These are phyloP conservation scores for Poeciliopsis presidionis DNA, from an alignment of 2,797 vertebrate species.

Conservation along the genomic window DNA sequence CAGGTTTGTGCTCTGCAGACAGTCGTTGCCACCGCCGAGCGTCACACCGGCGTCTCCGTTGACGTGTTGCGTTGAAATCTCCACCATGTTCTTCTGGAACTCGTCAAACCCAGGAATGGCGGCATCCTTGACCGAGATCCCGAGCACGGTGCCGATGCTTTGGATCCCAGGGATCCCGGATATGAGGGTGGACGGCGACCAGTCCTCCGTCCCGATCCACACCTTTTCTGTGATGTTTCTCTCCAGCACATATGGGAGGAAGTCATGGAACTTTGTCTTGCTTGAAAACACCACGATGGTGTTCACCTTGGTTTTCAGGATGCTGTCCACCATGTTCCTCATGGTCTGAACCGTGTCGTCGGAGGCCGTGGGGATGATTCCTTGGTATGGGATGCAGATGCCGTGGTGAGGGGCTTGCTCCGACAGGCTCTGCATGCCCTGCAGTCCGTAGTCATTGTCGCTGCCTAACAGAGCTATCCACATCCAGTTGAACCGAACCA, in stretches of 20 bases:
- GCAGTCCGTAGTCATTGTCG: conserved; percentile 80
- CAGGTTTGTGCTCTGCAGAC: conserved; percentile 64
- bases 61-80: conserved; percentile 30
- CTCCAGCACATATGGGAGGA: conserved; percentile 77
- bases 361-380: conserved; percentile 67
- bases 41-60: not conserved
- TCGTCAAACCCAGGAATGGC: conserved; percentile 74
- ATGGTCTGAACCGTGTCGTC: conserved; percentile 45
- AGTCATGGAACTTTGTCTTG: conserved; percentile 67
- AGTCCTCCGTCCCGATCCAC: conserved; percentile 88
- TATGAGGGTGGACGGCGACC: conserved; percentile 77
- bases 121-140: conserved; percentile 74
- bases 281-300: conserved; percentile 83
- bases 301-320: conserved; percentile 75
- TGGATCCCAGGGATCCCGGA: conserved; percentile 73
- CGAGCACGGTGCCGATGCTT: conserved; percentile 82
- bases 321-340: conserved; percentile 67
- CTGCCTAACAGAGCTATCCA: conserved; percentile 86
- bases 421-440: conserved; percentile 76
- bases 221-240: conserved; percentile 78
- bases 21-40: conserved; percentile 32
- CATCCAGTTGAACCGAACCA: conserved; percentile 82
- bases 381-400: conserved; percentile 86
- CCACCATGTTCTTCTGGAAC: conserved; percentile 69
- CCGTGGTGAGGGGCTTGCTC: conserved; percentile 47